Evolutionary conservation across 2,113 vertebrate genomes (phyloP).

Genomic region (Cryptomyrus ogoouensis): DNA sequence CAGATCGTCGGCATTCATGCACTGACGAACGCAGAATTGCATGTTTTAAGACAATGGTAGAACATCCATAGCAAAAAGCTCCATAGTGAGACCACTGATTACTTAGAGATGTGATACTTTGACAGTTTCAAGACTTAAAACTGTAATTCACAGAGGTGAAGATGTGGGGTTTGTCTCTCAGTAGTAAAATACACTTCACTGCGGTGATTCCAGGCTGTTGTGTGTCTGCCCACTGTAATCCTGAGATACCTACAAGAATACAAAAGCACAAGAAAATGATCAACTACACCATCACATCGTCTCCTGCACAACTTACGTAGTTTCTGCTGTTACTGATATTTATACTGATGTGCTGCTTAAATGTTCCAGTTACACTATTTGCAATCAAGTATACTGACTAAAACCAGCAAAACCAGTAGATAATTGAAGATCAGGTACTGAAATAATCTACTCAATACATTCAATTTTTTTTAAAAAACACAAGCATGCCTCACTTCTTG

Average conservation of each 20-base stretch:
- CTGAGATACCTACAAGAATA: not conserved
- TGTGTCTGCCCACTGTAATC: not conserved
- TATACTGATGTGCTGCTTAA: not conserved
- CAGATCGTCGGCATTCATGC: not conserved
- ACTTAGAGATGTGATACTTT: not conserved
- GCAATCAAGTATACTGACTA: not conserved
- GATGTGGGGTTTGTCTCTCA: not conserved
- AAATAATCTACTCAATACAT: not conserved
- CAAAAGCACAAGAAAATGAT: not conserved
- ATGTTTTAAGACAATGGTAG: not conserved
- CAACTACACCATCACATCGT: not conserved
- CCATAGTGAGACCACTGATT: not conserved
- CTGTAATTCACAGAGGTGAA: not conserved
- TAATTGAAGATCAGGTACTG: not conserved
- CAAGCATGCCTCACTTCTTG: not conserved
- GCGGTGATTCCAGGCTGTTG: not conserved
- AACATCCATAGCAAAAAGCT: not conserved
- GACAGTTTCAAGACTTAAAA: not conserved
- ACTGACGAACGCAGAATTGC: not conserved
- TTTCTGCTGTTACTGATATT: not conserved
- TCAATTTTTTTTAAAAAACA: not conserved
- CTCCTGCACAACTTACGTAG: not conserved
- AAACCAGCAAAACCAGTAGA: not conserved
- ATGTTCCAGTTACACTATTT: not conserved
- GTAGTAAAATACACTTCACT: not conserved